These are phyloP conservation scores for Bhutanitis thaidina DNA, from an alignment of 2,888 invertebrate genomes.

Conservation along the genomic window DNA sequence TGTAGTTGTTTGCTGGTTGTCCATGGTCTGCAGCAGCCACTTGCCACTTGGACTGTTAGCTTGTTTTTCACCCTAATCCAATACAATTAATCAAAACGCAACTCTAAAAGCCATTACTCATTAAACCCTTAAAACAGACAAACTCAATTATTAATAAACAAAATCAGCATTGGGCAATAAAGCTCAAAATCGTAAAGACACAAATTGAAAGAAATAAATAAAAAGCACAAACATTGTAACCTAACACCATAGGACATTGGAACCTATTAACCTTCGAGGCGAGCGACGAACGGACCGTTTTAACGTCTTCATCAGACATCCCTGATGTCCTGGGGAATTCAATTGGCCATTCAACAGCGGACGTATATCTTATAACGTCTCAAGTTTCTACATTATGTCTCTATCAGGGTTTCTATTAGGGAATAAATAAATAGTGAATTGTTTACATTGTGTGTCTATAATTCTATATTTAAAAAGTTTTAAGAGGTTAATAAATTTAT, in stretches of 20 bases:
- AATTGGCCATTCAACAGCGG: neutral
- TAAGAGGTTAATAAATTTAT: too few relatives aligned
- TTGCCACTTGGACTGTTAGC: too few relatives aligned
- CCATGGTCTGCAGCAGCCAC: too few relatives aligned
- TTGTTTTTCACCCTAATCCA: too few relatives aligned
- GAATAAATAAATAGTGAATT: neutral
- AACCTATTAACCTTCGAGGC: slow-evolving; percentile 5
- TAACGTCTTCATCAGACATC: slow-evolving; percentile 16
- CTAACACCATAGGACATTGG: slow-evolving; percentile 3
- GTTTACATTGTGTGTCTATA: too few relatives aligned
- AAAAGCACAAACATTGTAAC: neutral
- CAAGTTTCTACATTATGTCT: slow-evolving; percentile 2
- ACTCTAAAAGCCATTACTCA: too few relatives aligned
- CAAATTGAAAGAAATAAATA: neutral
- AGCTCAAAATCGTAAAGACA: neutral
- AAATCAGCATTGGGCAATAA: neutral
- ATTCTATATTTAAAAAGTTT: too few relatives aligned
- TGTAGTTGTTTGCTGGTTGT: too few relatives aligned
- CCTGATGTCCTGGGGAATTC: neutral
- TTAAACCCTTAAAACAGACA: too few relatives aligned
- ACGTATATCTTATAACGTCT: neutral
- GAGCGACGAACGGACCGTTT: neutral
- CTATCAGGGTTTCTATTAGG: neutral
- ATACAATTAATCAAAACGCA: too few relatives aligned
- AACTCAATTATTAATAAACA: too few relatives aligned